A percentile compares a stretch with the other conserved stretches of the same genome.
phyloP scores from a whole-genome alignment of 2,888 invertebrate genomes.

The Coelopa pilipes region DNA sequence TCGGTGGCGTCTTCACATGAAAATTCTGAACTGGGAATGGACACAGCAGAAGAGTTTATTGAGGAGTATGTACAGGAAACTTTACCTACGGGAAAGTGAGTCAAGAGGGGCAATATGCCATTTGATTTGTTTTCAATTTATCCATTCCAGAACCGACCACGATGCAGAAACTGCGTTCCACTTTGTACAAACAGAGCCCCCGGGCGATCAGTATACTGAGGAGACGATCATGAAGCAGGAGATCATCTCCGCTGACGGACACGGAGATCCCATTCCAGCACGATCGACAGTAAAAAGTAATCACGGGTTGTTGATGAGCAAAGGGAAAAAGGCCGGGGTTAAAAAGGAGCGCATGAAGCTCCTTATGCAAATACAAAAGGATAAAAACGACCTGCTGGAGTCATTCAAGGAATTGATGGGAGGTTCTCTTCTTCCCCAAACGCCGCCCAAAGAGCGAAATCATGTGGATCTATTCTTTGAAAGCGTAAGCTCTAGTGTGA shows the following conservation, averaged over 20 bases:
- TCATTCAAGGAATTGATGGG: slow-evolving; percentile 63
- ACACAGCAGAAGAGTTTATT: slow-evolving; percentile 44
- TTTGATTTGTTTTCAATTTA: neutral
- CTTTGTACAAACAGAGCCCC: slow-evolving; percentile 46
- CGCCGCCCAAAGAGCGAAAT: slow-evolving; percentile 53
- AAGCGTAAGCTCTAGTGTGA: slow-evolving; percentile 52
- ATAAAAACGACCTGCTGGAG: slow-evolving; percentile 61
- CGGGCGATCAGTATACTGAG: slow-evolving; percentile 46
- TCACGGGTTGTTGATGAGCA: slow-evolving; percentile 35
- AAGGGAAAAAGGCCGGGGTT: slow-evolving; percentile 36
- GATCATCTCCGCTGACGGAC: slow-evolving; percentile 40
- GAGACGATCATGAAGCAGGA: slow-evolving; percentile 46
- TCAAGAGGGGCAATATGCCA: neutral
- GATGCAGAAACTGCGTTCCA: slow-evolving; percentile 37
- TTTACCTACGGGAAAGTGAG: slow-evolving; percentile 32
- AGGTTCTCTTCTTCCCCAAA: slow-evolving; percentile 42
- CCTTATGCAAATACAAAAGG: slow-evolving; percentile 58
- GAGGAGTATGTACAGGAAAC: slow-evolving; percentile 41
- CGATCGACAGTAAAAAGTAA: slow-evolving; percentile 34
- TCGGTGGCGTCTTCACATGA: slow-evolving; percentile 46
- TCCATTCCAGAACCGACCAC: slow-evolving; percentile 24
- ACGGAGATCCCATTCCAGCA: slow-evolving; percentile 29
- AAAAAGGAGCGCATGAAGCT: slow-evolving; percentile 54
- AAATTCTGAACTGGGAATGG: slow-evolving; percentile 45
- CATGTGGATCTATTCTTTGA: slow-evolving; percentile 56